Conservation (phyloP, 2,797 vertebrate species). For the Oophaga sylvatica region DNA sequence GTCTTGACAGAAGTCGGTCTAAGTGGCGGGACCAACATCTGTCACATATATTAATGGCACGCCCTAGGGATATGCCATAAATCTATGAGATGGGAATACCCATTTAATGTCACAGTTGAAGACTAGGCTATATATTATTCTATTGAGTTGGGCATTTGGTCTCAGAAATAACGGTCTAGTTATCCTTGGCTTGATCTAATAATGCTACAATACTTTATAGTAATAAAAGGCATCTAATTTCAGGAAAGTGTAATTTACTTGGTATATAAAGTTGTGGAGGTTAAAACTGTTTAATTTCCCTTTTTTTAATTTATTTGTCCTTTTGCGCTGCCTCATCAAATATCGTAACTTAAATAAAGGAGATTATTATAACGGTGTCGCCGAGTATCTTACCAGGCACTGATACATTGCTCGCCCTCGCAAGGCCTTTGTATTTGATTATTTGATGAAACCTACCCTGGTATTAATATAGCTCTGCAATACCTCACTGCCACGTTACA, state of each 20-base stretch:
- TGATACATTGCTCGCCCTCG: slow-evolving; percentile 24
- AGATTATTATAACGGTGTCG: neutral
- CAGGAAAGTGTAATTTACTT: neutral
- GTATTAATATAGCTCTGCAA: neutral
- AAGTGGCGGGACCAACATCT: too few relatives aligned
- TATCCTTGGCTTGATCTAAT: neutral
- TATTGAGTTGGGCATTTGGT: too few relatives aligned
- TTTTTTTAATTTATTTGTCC: neutral
- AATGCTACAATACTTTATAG: neutral
- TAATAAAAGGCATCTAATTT: neutral
- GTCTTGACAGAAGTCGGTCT: too few relatives aligned
- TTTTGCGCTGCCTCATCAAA: neutral
- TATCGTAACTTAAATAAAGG: neutral
- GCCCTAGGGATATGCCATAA: too few relatives aligned
- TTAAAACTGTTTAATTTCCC: neutral
- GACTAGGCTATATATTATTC: neutral
- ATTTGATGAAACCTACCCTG: slow-evolving; percentile 16
- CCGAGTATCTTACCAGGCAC: neutral
- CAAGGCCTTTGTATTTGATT: slow-evolving; percentile 14
- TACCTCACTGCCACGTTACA: neutral
- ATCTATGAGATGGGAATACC: too few relatives aligned
- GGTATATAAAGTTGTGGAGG: neutral
- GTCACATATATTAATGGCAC: too few relatives aligned
- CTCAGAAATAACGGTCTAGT: neutral
- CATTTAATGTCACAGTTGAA: too few relatives aligned